Evolutionary conservation across 1,140 invertebrate species (phyloP).

Genomic region (Panonychus citri): DNA sequence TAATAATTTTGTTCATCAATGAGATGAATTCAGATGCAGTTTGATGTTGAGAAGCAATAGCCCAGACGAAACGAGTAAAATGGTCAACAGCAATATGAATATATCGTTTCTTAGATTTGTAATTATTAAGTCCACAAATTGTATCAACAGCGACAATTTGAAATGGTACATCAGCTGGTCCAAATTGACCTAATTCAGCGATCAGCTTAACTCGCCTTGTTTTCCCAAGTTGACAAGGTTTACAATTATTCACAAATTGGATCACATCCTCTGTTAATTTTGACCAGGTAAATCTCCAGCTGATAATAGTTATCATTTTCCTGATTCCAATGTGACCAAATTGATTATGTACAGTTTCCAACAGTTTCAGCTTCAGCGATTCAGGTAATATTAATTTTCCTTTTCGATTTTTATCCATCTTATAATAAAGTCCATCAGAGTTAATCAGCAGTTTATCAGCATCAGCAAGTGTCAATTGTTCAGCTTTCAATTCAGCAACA

Average conservation of each 20-base stretch:
- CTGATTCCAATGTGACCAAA: neutral
- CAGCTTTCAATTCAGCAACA: too few species aligned
- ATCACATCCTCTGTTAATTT: neutral
- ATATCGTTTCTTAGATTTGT: slow-evolving; percentile 1
- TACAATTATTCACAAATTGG: neutral
- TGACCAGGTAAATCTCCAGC: neutral
- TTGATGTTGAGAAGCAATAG: neutral
- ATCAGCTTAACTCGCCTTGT: neutral
- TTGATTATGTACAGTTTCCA: neutral
- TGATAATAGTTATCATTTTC: neutral
- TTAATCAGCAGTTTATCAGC: too few species aligned
- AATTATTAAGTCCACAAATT: neutral
- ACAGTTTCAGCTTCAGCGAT: neutral
- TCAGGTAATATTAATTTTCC: neutral
- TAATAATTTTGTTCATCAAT: neutral
- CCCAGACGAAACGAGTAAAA: slow-evolving; percentile 5
- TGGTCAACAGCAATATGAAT: slow-evolving; percentile 3
- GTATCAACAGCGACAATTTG: slow-evolving; percentile 2
- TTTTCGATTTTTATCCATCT: too few species aligned
- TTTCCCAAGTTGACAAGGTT: neutral
- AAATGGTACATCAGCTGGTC: neutral
- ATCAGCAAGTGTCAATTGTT: too few species aligned
- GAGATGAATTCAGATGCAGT: neutral
- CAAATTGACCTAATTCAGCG: neutral
- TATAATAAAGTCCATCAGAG: too few species aligned